Evolutionary conservation across 2,797 vertebrate genomes (phyloP).

Genomic region (Enteromius afrohamiltoni): DNA sequence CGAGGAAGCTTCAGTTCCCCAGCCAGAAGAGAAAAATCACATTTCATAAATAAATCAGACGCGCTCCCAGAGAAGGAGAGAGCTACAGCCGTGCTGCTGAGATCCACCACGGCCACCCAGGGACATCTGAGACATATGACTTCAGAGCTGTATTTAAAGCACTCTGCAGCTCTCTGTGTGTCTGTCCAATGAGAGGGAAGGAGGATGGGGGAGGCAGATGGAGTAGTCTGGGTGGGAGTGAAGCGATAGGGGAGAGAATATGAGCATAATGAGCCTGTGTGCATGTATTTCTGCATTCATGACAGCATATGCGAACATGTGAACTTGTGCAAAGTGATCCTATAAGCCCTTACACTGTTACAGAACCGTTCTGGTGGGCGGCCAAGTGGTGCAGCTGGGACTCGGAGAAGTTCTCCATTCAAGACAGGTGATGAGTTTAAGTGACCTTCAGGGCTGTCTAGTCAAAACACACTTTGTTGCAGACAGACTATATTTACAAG

Average conservation of each 20-base stretch:
- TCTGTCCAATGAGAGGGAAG: slow-evolving; percentile 27
- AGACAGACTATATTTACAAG: background rate
- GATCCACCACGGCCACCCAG: slow-evolving; percentile 37
- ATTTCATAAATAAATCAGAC: slow-evolving; percentile 58
- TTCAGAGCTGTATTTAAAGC: slow-evolving; percentile 60
- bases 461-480: slow-evolving; percentile 1
- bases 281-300: slow-evolving; percentile 29
- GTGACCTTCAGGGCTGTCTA: slow-evolving; percentile 56
- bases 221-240: slow-evolving; percentile 10
- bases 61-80: slow-evolving; percentile 21
- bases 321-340: slow-evolving; percentile 35
- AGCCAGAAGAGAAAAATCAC: slow-evolving; percentile 41
- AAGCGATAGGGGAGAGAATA: slow-evolving; percentile 4
- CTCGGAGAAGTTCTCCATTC: background rate
- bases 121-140: slow-evolving; percentile 51
- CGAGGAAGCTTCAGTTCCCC: slow-evolving; percentile 37
- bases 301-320: slow-evolving; percentile 20
- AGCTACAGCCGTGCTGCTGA: slow-evolving; percentile 29
- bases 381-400: slow-evolving; percentile 25
- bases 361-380: slow-evolving; percentile 41
- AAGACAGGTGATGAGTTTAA: slow-evolving; percentile 31
- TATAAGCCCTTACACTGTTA: slow-evolving; percentile 34
- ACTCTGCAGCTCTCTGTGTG: slow-evolving; percentile 27
- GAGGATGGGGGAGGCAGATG: slow-evolving; percentile 20
- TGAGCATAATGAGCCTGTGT: slow-evolving; percentile 13